Base-by-base conservation (phyloP, 2,888 invertebrate species). In the Heteromurus nitidus region DNA sequence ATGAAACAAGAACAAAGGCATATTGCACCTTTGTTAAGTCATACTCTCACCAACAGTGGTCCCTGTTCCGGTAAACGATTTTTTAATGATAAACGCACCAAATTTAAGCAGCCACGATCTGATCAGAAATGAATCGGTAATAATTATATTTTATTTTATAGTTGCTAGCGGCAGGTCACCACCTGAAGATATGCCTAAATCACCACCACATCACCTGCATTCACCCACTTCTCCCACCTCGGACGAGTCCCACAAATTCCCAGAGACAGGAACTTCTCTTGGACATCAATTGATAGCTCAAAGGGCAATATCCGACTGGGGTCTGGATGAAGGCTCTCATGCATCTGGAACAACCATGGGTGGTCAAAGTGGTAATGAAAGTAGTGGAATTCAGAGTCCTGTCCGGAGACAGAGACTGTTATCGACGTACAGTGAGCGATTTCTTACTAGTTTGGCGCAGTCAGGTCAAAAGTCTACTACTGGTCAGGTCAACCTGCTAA, bases 381-480 rank as follows among this genome's bases (percentile, higher is more conserved):
- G 53, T 24, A 80, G 72, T 20, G 50, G 72, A 9, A 11, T 69
- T 3, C 69, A 69, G 22, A 69, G 69, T 36, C 58, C 36, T 7
- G 3, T 20, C 9, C 5, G 65, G 7, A 58, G 67, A 67, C 67
- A 79, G 20, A 24, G 79, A 22, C 9, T 60, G 18, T 18, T 74
- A 5, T 28, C 72, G n/a, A 82, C 84, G 1, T 69, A 82, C 18
- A 83, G 85, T 74, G 86, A 86, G 53, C 44, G 85, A 9, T 82
- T 86, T n/a, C 65, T 85, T 16, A 75, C 22, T 69, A 85, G 85
- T 68, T 60, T 86, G 74, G 86, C 85, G 16, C 76, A 72, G n/a
- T 81, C 84, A 13, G 84, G 82, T 13, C 74, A 73, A 11, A 82
- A 82, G 20, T 67, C 82, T 18, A 81, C 70, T 2, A 80, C 82